Evolutionary conservation across 1,140 invertebrate species (phyloP).

Genomic region (Drosophila yakuba): DNA sequence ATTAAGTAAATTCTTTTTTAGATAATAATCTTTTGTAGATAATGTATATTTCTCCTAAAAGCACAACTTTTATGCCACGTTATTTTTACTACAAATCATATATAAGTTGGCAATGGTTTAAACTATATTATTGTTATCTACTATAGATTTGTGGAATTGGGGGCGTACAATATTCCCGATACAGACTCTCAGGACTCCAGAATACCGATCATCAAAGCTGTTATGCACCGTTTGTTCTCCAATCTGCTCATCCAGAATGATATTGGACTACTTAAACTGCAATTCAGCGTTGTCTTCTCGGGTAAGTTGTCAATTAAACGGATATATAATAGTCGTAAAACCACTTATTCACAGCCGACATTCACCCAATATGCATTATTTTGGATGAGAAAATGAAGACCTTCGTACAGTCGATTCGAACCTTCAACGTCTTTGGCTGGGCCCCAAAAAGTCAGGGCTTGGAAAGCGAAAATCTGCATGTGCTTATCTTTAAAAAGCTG

Average conservation of each 20-base stretch:
- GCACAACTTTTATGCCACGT: too few species aligned
- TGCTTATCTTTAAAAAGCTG: too few species aligned
- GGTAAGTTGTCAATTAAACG: background rate
- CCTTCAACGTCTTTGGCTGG: slow-evolving; percentile 3
- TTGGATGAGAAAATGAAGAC: background rate
- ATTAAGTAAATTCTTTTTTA: too few species aligned
- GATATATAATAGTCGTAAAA: too few species aligned
- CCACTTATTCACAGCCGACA: background rate
- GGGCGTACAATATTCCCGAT: background rate
- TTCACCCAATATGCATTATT: slow-evolving; percentile 7
- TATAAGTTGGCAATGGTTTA: background rate
- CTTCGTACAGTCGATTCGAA: fast-evolving
- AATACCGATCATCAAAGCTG: background rate
- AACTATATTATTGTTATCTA: background rate
- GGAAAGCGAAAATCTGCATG: background rate
- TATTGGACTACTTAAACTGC: slow-evolving; percentile 3
- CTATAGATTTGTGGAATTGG: slow-evolving; percentile 4
- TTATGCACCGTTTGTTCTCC: background rate
- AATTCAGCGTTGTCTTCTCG: background rate
- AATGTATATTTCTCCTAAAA: too few species aligned
- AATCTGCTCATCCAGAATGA: background rate
- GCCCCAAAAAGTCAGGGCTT: background rate
- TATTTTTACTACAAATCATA: background rate
- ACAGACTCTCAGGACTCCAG: too few species aligned
- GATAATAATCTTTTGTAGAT: too few species aligned